Conservation (phyloP, 2,113 vertebrate species). For the Megaceryle maxima region DNA sequence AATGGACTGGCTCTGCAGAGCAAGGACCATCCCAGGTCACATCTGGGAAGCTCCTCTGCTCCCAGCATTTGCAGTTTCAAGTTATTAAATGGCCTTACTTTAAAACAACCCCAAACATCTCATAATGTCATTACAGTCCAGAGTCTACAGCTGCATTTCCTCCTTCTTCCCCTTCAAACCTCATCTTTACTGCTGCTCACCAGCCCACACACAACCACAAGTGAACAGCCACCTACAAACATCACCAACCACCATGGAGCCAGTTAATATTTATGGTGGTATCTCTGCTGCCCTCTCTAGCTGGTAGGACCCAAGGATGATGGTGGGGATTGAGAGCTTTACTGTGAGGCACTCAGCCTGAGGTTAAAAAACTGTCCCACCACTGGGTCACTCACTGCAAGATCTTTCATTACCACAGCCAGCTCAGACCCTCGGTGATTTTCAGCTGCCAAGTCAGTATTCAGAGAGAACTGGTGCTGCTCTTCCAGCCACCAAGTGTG, state of each 20-base stretch:
- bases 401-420: neutral
- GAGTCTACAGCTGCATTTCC: neutral
- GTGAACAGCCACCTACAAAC: neutral
- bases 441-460: neutral
- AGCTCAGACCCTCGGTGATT: neutral
- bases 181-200: accelerated
- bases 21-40: neutral
- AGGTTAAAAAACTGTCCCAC: neutral
- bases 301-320: neutral
- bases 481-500: neutral
- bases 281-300: neutral
- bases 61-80: neutral
- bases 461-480: neutral
- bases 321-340: neutral
- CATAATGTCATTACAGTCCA: neutral
- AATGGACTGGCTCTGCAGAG: accelerated
- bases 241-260: neutral
- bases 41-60: neutral
- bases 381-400: neutral
- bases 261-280: neutral
- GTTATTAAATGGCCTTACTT: neutral
- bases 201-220: accelerated
- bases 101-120: neutral
- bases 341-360: neutral
- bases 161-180: neutral